Base-by-base conservation (phyloP, 64 coral and sea anemone genomes). In the Hydrozoanthus tunicans region DNA sequence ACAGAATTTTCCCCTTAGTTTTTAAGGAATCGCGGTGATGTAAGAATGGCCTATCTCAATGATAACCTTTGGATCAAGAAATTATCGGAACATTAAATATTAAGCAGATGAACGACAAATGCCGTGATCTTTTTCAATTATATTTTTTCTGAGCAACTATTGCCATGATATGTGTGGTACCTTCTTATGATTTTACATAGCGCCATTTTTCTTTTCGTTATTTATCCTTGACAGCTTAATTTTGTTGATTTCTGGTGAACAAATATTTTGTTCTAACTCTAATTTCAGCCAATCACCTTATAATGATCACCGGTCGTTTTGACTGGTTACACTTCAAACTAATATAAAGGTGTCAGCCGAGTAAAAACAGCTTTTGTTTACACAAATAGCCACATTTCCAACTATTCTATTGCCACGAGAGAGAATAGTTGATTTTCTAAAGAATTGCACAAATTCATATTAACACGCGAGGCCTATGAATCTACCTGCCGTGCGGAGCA, bases 11-110 rank as follows among this genome's bases (percentile, higher is more conserved):
- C 7, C 12, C 5, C 43, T 66, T 6, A n/a, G 5, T 66, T 83
- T 83, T 83, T 43, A 17, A 83, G 62, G 62, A 83, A 43, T 32
- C 81, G 17, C 53, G 81, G 81, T 83, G 81, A 83, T 83, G 81
- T 83, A 64, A 83, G 81, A 83, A 67, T 83, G 61, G 51, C 20
- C 81, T 52, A 83, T 83, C 67, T 82, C 32, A 58, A 15, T 68
- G 62, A 62, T 53, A 64, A 83, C 62, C 43, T 83, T 83, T 83
- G 81, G 60, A 67, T 32, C 80, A 82, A 82, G 80, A 82, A 82
- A 82, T 82, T 82, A 52, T 53, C n/a, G 51, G 62, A 7, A 4
- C 12, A 83, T 83, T 83, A 83, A 83, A 68, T 83, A 83, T 83
- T 83, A 66, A 83, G 10, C 9, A 62, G 59, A 68, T 66, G 51